Conservation (phyloP, 2,113 vertebrate species). For the Archocentrus centrarchus region DNA sequence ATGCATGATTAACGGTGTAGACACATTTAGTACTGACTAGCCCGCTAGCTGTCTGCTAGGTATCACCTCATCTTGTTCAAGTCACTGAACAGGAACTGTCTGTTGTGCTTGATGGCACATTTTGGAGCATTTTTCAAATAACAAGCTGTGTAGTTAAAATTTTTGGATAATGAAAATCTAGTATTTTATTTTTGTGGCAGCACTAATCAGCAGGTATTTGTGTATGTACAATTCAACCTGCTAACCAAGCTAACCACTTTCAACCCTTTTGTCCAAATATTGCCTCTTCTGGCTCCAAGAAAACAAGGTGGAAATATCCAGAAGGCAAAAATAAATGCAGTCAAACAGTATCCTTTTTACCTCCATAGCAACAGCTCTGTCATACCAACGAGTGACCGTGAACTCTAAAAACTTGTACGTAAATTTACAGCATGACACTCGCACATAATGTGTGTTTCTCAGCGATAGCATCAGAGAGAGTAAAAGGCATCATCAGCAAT, state of each 20-base stretch:
- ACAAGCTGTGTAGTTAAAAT: not conserved
- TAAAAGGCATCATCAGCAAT: slow-evolving; percentile 37
- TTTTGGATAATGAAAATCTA: not conserved
- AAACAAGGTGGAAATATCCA: not conserved
- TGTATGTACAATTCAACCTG: not conserved
- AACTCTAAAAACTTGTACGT: not conserved
- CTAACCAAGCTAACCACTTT: not conserved
- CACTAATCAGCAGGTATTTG: not conserved
- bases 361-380: slow-evolving; percentile 1
- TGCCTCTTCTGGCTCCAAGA: not conserved
- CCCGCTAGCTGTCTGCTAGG: not conserved
- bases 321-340: not conserved
- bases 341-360: not conserved
- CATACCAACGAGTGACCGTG: not conserved
- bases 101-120: not conserved
- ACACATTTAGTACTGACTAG: not conserved
- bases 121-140: not conserved
- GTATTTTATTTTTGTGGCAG: not conserved
- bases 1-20: not conserved
- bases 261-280: not conserved
- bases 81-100: not conserved
- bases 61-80: not conserved
- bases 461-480: slow-evolving; percentile 22
- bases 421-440: slow-evolving; percentile 17
- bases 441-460: slow-evolving; percentile 23